A percentile compares a stretch with the other conserved stretches of the same genome.
These are phyloP conservation scores for Enteromius trimaculatus DNA, from an alignment of 2,797 vertebrate species.

Conservation along the genomic window DNA sequence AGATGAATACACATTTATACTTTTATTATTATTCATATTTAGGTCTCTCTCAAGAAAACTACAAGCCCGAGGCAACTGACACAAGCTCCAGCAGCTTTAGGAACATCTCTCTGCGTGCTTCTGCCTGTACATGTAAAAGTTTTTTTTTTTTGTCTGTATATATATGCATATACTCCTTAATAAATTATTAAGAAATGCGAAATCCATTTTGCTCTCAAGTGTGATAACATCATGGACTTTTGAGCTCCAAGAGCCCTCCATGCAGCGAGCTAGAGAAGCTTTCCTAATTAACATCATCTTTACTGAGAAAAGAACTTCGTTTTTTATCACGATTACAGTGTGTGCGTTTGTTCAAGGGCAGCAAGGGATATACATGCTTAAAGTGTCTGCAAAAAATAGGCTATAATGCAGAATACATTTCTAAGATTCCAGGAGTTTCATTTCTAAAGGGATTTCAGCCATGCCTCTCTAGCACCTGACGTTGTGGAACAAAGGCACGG, in stretches of 20 bases:
- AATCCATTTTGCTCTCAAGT: constrained; percentile 38
- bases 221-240: constrained; percentile 2
- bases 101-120: not conserved
- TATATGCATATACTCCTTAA: constrained; percentile 15
- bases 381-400: constrained; percentile 5
- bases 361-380: constrained; percentile 1
- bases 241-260: not conserved
- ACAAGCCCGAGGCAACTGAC: constrained; percentile 35
- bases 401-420: constrained; percentile 58
- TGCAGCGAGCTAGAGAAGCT: not conserved
- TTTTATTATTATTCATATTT: constrained; percentile 2
- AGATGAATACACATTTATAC: not conserved
- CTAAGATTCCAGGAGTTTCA: constrained; percentile 28
- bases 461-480: constrained; percentile 41
- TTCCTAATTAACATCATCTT: constrained; percentile 34
- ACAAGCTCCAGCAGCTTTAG: constrained; percentile 37
- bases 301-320: not conserved
- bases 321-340: not conserved
- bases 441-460: constrained; percentile 24
- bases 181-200: constrained; percentile 39
- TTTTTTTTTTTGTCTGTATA: not conserved
- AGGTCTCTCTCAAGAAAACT: constrained; percentile 12
- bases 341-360: constrained; percentile 11
- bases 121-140: constrained; percentile 1
- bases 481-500: constrained; percentile 43